A percentile compares a stretch with the other conserved stretches of the same genome.
Conservation (phyloP, 1,140 invertebrate species). For the Neodiprion lecontei region DNA sequence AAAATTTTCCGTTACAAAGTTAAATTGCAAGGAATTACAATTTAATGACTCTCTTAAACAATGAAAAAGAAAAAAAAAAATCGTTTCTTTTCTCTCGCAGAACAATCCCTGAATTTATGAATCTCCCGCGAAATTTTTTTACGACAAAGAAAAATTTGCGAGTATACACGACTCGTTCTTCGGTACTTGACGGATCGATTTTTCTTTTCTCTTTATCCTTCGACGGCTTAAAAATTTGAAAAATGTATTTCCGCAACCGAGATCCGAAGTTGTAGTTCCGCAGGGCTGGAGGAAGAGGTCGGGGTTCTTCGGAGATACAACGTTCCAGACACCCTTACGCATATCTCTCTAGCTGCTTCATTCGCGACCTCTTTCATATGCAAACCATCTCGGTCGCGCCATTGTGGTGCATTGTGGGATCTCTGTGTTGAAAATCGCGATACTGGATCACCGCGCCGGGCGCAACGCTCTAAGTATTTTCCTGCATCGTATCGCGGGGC, state of each 20-base stretch:
- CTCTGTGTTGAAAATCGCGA: slow-evolving; percentile 13
- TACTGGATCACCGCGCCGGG: background rate
- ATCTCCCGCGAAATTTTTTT: no score
- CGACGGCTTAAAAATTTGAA: background rate
- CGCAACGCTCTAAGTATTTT: no score
- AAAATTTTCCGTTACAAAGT: no score
- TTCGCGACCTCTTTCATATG: slow-evolving; percentile 55
- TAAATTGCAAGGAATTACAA: no score
- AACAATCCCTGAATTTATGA: no score
- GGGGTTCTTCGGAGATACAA: slow-evolving; percentile 36
- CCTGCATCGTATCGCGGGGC: no score
- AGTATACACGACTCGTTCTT: no score
- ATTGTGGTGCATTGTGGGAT: slow-evolving; percentile 52
- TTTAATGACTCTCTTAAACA: no score
- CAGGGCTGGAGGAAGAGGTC: background rate
- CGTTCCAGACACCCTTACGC: slow-evolving; percentile 35
- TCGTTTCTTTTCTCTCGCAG: no score
- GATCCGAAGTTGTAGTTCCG: background rate
- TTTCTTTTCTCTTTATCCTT: slow-evolving; percentile 11
- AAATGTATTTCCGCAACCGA: slow-evolving; percentile 12
- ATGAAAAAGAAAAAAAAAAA: no score
- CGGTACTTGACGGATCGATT: background rate
- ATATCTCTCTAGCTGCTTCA: slow-evolving; percentile 31
- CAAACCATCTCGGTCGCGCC: slow-evolving; percentile 50
- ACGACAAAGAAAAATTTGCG: no score